phyloP scores from a whole-genome alignment of 2,797 vertebrate species.

The Myoxocephalus aenaeus region DNA sequence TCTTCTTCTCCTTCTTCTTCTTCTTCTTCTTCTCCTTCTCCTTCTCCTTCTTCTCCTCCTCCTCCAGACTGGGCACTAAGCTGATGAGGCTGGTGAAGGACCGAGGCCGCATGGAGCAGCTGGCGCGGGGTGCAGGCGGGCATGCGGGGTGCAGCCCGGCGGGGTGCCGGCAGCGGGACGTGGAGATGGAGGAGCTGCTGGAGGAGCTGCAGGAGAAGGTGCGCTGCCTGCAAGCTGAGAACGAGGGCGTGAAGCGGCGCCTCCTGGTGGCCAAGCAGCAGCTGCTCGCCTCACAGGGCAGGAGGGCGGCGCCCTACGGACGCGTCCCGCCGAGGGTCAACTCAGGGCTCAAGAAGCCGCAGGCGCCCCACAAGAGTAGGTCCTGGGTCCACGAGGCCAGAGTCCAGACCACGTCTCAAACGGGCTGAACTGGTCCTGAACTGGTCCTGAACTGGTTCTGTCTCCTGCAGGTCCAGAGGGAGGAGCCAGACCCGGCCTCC shows the following conservation, averaged over 20 bases:
- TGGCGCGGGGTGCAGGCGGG: constrained; percentile 72
- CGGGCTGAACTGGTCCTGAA: constrained; percentile 81
- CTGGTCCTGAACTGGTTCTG: not conserved
- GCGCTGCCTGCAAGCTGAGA: constrained; percentile 86
- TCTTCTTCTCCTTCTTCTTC: not conserved
- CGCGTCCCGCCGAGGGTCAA: constrained; percentile 78
- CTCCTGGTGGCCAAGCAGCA: constrained; percentile 90
- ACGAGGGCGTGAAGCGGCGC: constrained; percentile 87
- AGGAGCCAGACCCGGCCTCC: constrained; percentile 73
- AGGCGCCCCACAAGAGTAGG: constrained; percentile 63
- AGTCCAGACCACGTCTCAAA: too few species aligned
- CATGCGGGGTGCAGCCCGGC: constrained; percentile 61
- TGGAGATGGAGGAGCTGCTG: constrained; percentile 91
- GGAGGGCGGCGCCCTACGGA: constrained; percentile 74
- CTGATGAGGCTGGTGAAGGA: constrained; percentile 92
- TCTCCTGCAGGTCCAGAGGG: constrained; percentile 83
- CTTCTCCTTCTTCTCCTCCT: not conserved
- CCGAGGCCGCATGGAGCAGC: constrained; percentile 87
- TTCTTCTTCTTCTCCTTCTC: not conserved
- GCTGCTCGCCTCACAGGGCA: constrained; percentile 83
- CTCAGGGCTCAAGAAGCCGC: constrained; percentile 67
- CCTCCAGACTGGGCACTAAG: constrained; percentile 90
- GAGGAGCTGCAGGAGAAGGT: constrained; percentile 90
- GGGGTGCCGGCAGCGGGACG: constrained; percentile 79
- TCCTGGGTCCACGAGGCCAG: not conserved